Conservation (phyloP, 2,797 vertebrate species). For the Sebastes reedi region DNA sequence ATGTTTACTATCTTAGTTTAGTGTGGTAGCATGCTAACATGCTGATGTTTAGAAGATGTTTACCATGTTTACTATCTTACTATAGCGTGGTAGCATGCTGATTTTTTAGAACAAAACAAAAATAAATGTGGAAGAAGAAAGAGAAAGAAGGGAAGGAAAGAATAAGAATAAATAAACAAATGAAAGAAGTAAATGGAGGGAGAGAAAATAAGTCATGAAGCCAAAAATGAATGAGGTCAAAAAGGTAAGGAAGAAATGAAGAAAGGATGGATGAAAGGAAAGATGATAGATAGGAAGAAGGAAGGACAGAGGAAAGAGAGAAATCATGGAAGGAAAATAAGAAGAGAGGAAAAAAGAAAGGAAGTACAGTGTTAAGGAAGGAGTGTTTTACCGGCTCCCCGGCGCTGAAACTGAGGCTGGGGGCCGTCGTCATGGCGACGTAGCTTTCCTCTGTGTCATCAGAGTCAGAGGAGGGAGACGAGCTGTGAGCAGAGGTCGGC, state of each 20-base stretch:
- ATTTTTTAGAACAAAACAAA: too few species aligned
- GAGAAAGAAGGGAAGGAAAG: too few species aligned
- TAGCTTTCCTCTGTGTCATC: conserved; percentile 92
- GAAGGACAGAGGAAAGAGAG: background rate
- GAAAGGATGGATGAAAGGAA: background rate
- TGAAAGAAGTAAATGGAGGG: too few species aligned
- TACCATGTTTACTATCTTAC: too few species aligned
- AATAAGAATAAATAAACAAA: background rate
- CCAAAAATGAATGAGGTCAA: too few species aligned
- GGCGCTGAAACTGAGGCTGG: conserved; percentile 56
- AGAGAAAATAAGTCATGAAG: background rate
- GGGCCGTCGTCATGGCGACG: conserved; percentile 90
- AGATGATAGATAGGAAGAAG: background rate
- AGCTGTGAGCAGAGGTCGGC: conserved; percentile 89
- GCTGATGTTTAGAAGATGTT: too few species aligned
- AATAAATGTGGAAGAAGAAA: background rate
- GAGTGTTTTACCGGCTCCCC: conserved; percentile 51
- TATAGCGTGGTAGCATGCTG: too few species aligned
- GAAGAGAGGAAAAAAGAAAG: too few species aligned
- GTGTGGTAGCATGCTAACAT: accelerated
- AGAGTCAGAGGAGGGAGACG: conserved; percentile 91
- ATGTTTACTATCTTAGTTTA: too few species aligned
- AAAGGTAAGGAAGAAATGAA: background rate
- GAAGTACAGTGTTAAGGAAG: too few species aligned
- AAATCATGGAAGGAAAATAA: accelerated